A percentile compares a stretch with the other conserved stretches of the same genome.
These are phyloP conservation scores for Tricholaema leucomelas DNA, from an alignment of 2,113 vertebrate genomes.

Conservation along the genomic window DNA sequence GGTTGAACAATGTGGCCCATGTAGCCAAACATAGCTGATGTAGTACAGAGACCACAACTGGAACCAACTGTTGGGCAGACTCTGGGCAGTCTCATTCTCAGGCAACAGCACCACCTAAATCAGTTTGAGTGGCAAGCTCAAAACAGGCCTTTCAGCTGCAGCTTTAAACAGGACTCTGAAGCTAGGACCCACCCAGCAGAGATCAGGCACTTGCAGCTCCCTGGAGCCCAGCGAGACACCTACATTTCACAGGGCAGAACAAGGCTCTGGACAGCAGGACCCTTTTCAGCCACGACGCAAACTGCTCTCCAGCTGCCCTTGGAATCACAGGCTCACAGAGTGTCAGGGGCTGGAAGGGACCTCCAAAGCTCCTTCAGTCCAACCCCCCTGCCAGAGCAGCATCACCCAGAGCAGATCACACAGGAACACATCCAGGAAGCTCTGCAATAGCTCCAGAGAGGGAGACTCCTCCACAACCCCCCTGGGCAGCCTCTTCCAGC, in stretches of 20 bases:
- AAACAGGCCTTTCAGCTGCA: background rate
- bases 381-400: too few species aligned
- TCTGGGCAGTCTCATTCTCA: background rate
- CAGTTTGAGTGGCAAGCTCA: background rate
- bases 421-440: too few species aligned
- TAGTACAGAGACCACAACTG: background rate
- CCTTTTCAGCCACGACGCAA: too few species aligned
- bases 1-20: slow-evolving; percentile 1
- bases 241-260: background rate
- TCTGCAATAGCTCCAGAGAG: too few species aligned
- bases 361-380: too few species aligned
- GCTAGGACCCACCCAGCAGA: background rate
- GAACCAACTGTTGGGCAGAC: slow-evolving; percentile 29
- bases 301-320: too few species aligned
- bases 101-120: background rate
- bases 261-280: background rate
- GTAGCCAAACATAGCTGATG: slow-evolving; percentile 17
- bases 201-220: background rate
- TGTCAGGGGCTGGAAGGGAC: too few species aligned
- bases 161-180: background rate
- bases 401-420: too few species aligned
- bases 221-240: background rate
- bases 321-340: too few species aligned
- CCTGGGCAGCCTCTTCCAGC: too few species aligned
- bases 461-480: too few species aligned